Conservation (phyloP, 2,797 vertebrate species). For the Siniperca obscura region DNA sequence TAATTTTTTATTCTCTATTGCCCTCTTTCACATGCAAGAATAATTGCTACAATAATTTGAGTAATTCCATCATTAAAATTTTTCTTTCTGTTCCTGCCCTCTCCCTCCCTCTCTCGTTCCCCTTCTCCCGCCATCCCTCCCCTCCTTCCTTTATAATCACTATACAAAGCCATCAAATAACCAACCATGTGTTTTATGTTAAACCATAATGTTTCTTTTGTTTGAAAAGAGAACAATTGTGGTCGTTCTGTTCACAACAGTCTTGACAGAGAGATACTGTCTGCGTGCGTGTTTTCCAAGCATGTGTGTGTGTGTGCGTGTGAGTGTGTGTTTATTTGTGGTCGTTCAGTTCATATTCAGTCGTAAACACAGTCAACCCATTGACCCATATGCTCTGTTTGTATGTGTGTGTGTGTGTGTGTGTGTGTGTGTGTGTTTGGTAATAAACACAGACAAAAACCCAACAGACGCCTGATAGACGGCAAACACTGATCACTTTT, state of each 20-base stretch:
- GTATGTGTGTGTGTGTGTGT: slow-evolving; percentile 37
- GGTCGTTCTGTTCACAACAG: slow-evolving; percentile 76
- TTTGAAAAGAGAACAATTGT: slow-evolving; percentile 83
- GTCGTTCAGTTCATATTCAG: slow-evolving; percentile 72
- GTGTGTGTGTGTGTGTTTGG: slow-evolving; percentile 33
- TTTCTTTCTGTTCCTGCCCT: slow-evolving; percentile 49
- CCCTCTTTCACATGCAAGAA: slow-evolving; percentile 42
- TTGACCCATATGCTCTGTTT: slow-evolving; percentile 58
- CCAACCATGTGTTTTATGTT: slow-evolving; percentile 81
- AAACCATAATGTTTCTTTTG: slow-evolving; percentile 81
- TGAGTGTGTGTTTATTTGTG: slow-evolving; percentile 73
- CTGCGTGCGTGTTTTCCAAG: slow-evolving; percentile 28
- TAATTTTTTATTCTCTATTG: slow-evolving; percentile 7
- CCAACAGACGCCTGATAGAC: slow-evolving; percentile 56
- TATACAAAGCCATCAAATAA: slow-evolving; percentile 79
- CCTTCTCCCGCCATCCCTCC: slow-evolving; percentile 3
- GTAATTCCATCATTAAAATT: slow-evolving; percentile 58
- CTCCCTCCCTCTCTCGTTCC: slow-evolving; percentile 10
- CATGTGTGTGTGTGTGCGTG: not conserved
- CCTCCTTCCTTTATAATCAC: slow-evolving; percentile 67
- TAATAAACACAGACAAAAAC: slow-evolving; percentile 52
- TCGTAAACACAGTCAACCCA: slow-evolving; percentile 74
- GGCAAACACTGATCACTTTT: slow-evolving; percentile 70
- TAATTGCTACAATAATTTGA: slow-evolving; percentile 60
- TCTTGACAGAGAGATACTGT: slow-evolving; percentile 68